A percentile compares a stretch with the other conserved stretches of the same genome.
phyloP scores from a whole-genome alignment of 2,888 invertebrate species.

The Microctonus hyperodae region DNA sequence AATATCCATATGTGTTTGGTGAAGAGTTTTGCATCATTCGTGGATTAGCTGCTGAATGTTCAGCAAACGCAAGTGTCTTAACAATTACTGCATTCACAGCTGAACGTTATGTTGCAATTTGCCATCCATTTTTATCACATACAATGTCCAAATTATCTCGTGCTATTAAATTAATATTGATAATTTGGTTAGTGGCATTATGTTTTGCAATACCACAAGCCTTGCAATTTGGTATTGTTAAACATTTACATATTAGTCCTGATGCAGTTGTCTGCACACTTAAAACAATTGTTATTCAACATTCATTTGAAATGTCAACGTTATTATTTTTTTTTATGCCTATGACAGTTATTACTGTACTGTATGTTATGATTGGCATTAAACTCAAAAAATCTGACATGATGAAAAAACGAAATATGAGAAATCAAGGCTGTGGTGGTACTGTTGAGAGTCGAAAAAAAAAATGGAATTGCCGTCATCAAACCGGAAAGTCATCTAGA shows the following conservation, averaged over 20 bases:
- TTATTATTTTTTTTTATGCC: conserved; percentile 71
- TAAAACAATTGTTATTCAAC: conserved; percentile 63
- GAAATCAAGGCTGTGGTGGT: conserved; percentile 24
- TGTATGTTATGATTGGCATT: conserved; percentile 66
- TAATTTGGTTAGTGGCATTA: conserved; percentile 82
- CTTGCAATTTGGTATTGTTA: conserved; percentile 64
- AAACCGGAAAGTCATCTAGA: conserved; percentile 69
- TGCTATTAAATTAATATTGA: conserved; percentile 80
- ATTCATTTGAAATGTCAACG: conserved; percentile 70
- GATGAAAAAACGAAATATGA: conserved; percentile 57
- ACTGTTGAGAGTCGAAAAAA: conserved; percentile 26
- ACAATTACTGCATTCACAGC: conserved; percentile 76
- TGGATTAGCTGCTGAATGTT: conserved; percentile 66
- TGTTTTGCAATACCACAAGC: conserved; percentile 78
- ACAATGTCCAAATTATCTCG: conserved; percentile 88
- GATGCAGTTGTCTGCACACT: conserved; percentile 63
- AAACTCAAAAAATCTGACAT: conserved; percentile 65
- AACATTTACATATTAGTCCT: conserved; percentile 62
- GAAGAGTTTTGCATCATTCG: conserved; percentile 67
- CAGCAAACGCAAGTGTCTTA: conserved; percentile 66
- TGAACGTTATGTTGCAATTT: conserved; percentile 76
- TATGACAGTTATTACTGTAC: conserved; percentile 68
- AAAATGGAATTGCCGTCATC: conserved; percentile 39
- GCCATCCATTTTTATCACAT: conserved; percentile 75
- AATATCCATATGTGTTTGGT: conserved; percentile 66